Evolutionary conservation across 2,113 vertebrate species (phyloP).

Genomic region (Clarias gariepinus): DNA sequence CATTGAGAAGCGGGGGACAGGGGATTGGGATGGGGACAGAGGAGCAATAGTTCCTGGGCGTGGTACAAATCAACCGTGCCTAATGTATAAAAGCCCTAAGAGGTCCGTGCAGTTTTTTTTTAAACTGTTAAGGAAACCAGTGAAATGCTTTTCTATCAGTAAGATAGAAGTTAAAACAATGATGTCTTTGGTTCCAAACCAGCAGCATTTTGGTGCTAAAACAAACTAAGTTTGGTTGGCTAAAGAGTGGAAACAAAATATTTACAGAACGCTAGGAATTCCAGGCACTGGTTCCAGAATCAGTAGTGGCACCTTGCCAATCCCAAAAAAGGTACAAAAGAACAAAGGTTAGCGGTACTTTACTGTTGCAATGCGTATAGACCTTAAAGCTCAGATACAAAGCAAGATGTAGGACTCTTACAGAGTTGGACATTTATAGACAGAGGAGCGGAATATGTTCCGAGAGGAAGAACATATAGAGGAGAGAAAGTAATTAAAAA

Average conservation of each 20-base stretch:
- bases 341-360: slow-evolving; percentile 15
- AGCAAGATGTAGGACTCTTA: background rate
- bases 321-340: slow-evolving; percentile 14
- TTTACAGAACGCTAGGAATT: background rate
- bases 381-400: slow-evolving; percentile 20
- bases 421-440: background rate
- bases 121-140: background rate
- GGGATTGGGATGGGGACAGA: too few relatives aligned
- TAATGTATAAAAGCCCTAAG: too few relatives aligned
- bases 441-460: background rate
- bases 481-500: background rate
- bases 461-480: background rate
- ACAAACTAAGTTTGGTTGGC: background rate
- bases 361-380: background rate
- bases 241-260: background rate
- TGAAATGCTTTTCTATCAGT: background rate
- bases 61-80: too few relatives aligned
- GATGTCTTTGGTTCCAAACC: background rate
- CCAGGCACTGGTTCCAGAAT: background rate
- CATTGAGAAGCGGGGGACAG: too few relatives aligned
- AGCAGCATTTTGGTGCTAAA: background rate
- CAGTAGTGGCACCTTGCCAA: background rate
- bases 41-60: too few relatives aligned
- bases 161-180: background rate
- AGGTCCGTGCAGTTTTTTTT: too few relatives aligned